A percentile compares a stretch with the other conserved stretches of the same genome.
Evolutionary conservation across 2,797 vertebrate species (phyloP).

Genomic region (Protonibea diacanthus): DNA sequence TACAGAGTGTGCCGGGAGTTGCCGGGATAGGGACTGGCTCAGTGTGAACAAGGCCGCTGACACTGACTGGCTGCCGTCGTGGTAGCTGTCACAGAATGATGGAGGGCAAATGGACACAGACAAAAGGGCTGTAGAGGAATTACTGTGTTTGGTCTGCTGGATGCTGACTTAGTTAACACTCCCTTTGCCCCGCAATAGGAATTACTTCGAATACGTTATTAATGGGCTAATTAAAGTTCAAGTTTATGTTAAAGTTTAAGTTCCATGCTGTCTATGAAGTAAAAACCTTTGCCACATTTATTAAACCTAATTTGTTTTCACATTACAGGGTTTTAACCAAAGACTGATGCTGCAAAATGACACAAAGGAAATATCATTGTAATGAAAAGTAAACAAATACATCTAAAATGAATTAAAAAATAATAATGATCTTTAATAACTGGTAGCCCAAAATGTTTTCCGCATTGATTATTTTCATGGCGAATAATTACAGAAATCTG

Average conservation of each 20-base stretch:
- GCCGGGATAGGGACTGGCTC: slow-evolving; percentile 73
- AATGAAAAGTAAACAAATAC: no score
- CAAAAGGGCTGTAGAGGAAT: slow-evolving; percentile 31
- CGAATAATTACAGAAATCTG: background rate
- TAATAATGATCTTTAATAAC: background rate
- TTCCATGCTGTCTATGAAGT: background rate
- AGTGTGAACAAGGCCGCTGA: slow-evolving; percentile 69
- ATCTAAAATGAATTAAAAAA: no score
- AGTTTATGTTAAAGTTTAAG: background rate
- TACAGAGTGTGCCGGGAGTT: slow-evolving; percentile 65
- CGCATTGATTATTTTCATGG: background rate
- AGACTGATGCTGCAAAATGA: slow-evolving; percentile 6
- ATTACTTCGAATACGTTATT: background rate
- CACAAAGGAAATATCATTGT: background rate
- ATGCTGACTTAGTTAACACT: background rate
- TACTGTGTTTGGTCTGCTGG: slow-evolving; percentile 2
- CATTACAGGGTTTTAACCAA: background rate
- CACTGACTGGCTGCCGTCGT: slow-evolving; percentile 64
- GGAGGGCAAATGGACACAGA: slow-evolving; percentile 33
- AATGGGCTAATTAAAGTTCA: background rate
- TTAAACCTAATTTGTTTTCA: background rate
- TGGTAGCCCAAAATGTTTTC: background rate
- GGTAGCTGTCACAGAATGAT: slow-evolving; percentile 47
- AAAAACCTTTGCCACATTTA: background rate
- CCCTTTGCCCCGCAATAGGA: background rate